These are phyloP conservation scores for Dinoponera quadriceps DNA, from an alignment of 1,140 invertebrate genomes.

Conservation along the genomic window DNA sequence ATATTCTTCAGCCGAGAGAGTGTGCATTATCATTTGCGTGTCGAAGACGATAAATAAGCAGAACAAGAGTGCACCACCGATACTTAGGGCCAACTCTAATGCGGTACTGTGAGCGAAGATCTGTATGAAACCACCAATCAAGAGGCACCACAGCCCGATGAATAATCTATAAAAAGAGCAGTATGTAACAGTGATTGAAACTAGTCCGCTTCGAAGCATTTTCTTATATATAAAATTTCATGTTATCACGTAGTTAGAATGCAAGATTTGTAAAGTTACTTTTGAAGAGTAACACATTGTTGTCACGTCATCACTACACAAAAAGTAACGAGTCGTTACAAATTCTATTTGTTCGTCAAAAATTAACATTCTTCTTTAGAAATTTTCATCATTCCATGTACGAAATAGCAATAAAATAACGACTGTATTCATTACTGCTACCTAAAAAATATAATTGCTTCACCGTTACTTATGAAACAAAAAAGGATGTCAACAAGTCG, in stretches of 20 bases:
- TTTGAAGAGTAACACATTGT: too few species aligned
- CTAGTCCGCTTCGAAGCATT: too few species aligned
- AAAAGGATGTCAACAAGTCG: too few species aligned
- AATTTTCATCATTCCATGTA: conserved; percentile 3
- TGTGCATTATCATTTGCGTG: conserved; percentile 89
- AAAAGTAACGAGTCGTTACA: too few species aligned
- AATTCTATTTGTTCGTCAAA: neutral
- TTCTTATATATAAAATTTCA: too few species aligned
- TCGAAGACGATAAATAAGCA: conserved; percentile 90
- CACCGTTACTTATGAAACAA: too few species aligned
- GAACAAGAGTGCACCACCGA: conserved; percentile 92
- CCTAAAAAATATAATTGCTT: too few species aligned
- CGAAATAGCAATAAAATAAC: conserved; percentile 3
- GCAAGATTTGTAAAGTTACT: too few species aligned
- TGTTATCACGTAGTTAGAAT: too few species aligned
- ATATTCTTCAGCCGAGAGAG: conserved; percentile 91
- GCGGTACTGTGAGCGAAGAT: conserved; percentile 89
- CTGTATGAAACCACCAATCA: conserved; percentile 91
- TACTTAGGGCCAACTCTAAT: conserved; percentile 89
- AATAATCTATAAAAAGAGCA: conserved; percentile 87
- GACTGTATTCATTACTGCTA: too few species aligned
- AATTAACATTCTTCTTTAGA: conserved; percentile 17
- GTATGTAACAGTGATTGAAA: neutral
- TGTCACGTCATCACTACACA: too few species aligned
- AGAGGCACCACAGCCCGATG: conserved; percentile 89